These are phyloP conservation scores for Psittacara wagleri DNA, from an alignment of 2,113 vertebrate genomes.

Conservation along the genomic window DNA sequence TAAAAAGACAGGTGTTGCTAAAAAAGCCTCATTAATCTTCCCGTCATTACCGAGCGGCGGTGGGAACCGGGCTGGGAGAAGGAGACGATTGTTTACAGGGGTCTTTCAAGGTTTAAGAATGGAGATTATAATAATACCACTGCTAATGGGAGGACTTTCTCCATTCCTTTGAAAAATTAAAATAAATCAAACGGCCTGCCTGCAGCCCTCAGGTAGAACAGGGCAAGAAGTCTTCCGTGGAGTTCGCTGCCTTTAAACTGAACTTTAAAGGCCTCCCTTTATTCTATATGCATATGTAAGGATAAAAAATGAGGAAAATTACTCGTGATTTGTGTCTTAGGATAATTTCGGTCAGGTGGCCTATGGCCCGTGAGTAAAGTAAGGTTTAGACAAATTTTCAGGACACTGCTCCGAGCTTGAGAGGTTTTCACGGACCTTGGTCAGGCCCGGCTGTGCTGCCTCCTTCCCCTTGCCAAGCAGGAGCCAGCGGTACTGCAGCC, in stretches of 20 bases:
- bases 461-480: background rate
- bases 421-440: background rate
- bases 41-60: background rate
- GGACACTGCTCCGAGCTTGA: background rate
- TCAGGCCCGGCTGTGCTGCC: background rate
- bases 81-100: conserved; percentile 30
- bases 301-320: background rate
- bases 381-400: background rate
- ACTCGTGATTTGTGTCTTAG: background rate
- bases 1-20: conserved; percentile 55
- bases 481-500: background rate
- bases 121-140: background rate
- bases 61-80: background rate
- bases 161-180: conserved; percentile 5
- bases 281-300: background rate
- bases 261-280: background rate
- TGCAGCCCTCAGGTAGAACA: background rate
- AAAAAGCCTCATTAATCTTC: conserved; percentile 67
- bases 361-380: background rate
- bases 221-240: background rate
- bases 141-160: background rate
- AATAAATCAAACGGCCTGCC: conserved; percentile 13
- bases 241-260: background rate
- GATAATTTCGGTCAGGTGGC: background rate
- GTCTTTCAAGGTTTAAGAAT: conserved; percentile 28